These are phyloP conservation scores for Danionella dracula DNA, from an alignment of 2,797 vertebrate species.

Conservation along the genomic window DNA sequence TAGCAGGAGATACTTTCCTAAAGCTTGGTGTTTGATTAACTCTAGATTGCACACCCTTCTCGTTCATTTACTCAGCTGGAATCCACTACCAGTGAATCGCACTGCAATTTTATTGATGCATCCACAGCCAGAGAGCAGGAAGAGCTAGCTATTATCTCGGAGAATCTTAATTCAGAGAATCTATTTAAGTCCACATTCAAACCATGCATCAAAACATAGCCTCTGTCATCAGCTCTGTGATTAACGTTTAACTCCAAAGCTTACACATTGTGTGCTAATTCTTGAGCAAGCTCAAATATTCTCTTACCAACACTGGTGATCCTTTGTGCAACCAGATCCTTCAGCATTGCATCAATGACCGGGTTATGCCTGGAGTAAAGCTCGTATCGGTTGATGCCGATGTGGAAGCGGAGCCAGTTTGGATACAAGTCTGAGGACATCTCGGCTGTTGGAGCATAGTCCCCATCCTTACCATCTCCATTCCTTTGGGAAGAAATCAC, in stretches of 20 bases:
- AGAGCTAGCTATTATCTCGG: slow-evolving; percentile 1
- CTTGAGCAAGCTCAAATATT: neutral
- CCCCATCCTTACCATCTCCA: slow-evolving; percentile 74
- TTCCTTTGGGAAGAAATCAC: slow-evolving; percentile 65
- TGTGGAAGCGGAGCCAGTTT: slow-evolving; percentile 98
- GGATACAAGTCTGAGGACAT: slow-evolving; percentile 84
- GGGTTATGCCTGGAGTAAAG: slow-evolving; percentile 90
- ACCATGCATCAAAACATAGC: neutral
- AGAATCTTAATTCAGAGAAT: neutral
- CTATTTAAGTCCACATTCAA: neutral
- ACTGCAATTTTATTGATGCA: slow-evolving; percentile 11
- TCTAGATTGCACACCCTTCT: slow-evolving; percentile 20
- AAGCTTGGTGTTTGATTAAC: slow-evolving; percentile 24
- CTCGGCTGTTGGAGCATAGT: slow-evolving; percentile 80
- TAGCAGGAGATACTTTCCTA: slow-evolving; percentile 21
- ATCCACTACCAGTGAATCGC: slow-evolving; percentile 17
- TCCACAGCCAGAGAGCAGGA: neutral
- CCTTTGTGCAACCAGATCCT: slow-evolving; percentile 84
- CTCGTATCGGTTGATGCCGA: slow-evolving; percentile 95
- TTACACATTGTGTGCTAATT: neutral
- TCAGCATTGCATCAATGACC: slow-evolving; percentile 86
- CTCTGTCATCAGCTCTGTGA: neutral
- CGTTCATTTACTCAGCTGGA: slow-evolving; percentile 25
- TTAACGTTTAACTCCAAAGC: neutral
- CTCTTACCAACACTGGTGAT: slow-evolving; percentile 95